Evolutionary conservation across 2,888 invertebrate species (phyloP).

Genomic region (Byasa hedistus): DNA sequence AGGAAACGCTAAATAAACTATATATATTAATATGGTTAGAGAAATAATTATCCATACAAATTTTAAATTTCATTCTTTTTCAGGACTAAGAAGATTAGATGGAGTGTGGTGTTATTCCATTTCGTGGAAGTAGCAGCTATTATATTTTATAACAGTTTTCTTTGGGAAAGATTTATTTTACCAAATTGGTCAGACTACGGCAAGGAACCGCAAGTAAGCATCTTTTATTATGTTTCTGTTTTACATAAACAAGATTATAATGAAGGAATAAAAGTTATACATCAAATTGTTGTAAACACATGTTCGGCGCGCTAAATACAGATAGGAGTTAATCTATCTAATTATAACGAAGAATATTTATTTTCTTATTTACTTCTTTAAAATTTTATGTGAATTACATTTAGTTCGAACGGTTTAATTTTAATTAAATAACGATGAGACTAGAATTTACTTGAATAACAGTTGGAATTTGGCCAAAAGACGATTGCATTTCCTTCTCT

Average conservation of each 20-base stretch:
- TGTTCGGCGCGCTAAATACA: too few species aligned
- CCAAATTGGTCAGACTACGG: slow-evolving; percentile 85
- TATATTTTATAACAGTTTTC: slow-evolving; percentile 89
- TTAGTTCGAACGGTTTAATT: not conserved
- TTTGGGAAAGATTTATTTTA: slow-evolving; percentile 87
- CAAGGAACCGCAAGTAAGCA: slow-evolving; percentile 59
- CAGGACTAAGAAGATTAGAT: slow-evolving; percentile 86
- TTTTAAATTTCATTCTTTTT: slow-evolving; percentile 38
- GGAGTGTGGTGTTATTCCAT: slow-evolving; percentile 85
- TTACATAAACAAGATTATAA: not conserved
- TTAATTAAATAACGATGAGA: not conserved
- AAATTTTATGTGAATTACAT: not conserved
- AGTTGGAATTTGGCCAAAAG: slow-evolving; percentile 21
- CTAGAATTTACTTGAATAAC: slow-evolving; percentile 3
- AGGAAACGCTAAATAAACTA: not conserved
- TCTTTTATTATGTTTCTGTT: not conserved
- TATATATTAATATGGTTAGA: too few species aligned
- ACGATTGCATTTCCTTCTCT: slow-evolving; percentile 12
- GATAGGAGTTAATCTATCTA: not conserved
- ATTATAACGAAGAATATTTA: not conserved
- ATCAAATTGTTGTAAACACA: too few species aligned
- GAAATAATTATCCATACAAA: not conserved
- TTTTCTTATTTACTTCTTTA: not conserved
- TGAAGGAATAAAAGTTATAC: not conserved
- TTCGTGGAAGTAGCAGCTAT: slow-evolving; percentile 88